Evolutionary conservation across 2,113 vertebrate species (phyloP).

Genomic region (Caranx ignobilis): DNA sequence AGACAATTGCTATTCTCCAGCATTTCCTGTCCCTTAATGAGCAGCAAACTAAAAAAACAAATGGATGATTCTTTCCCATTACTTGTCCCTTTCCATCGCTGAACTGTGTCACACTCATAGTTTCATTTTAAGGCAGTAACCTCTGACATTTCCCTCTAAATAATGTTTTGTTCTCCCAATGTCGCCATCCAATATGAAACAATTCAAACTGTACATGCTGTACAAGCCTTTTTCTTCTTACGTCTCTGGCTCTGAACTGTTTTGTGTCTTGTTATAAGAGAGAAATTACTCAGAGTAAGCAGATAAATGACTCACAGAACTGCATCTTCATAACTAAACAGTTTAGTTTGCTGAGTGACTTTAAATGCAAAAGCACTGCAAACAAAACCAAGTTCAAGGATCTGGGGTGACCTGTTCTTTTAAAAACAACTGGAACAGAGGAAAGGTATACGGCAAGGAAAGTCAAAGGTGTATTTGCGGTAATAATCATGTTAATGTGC

Average conservation of each 20-base stretch:
- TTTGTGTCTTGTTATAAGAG: neutral
- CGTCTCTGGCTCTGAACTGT: neutral
- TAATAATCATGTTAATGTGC: neutral
- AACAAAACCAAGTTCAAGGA: neutral
- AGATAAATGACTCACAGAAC: neutral
- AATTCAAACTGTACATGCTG: neutral
- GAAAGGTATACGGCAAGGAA: neutral
- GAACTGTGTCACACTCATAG: neutral
- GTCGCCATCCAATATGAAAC: neutral
- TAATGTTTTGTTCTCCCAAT: neutral
- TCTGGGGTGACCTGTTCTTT: neutral
- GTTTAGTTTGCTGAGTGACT: neutral
- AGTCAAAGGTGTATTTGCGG: neutral
- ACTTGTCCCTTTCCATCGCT: conserved; percentile 5
- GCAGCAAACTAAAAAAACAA: neutral
- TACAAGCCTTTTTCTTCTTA: neutral
- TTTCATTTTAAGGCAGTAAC: neutral
- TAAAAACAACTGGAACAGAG: neutral
- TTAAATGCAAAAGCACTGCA: neutral
- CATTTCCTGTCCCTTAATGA: conserved; percentile 34
- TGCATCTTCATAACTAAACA: neutral
- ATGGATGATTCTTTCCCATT: conserved; percentile 12
- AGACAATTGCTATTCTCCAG: conserved; percentile 21
- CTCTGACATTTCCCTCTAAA: conserved; percentile 1
- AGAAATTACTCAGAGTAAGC: neutral